These are phyloP conservation scores for Calameuta idolon DNA, from an alignment of 2,888 invertebrate genomes.

Conservation along the genomic window DNA sequence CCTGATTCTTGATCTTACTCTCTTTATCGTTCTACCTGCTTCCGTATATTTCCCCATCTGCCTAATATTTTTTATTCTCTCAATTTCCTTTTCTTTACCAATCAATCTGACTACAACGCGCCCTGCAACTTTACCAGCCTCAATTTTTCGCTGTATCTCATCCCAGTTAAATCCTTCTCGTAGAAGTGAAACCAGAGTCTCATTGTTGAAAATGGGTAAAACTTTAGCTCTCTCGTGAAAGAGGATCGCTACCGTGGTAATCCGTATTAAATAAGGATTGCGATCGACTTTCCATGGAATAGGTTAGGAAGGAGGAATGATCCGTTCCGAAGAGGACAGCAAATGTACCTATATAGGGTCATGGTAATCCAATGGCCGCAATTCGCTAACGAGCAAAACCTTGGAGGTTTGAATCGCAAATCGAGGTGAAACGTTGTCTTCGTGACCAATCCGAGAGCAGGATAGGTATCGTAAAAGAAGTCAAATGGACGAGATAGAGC, in stretches of 20 bases:
- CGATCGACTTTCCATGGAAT: not conserved
- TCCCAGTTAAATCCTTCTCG: not conserved
- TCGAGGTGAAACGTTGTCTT: slow-evolving; percentile 1
- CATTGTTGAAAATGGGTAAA: not conserved
- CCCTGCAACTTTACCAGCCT: not conserved
- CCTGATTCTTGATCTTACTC: not conserved
- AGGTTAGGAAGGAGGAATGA: not conserved
- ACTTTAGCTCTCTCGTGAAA: not conserved
- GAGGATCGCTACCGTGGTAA: not conserved
- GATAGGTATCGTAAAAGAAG: not conserved
- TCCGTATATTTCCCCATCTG: not conserved
- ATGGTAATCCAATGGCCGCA: not conserved
- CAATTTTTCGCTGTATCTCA: not conserved
- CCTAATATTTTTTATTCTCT: not conserved
- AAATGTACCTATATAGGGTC: not conserved
- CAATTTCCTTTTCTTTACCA: not conserved
- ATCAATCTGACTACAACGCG: not conserved
- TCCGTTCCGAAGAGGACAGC: not conserved
- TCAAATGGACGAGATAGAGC: not conserved
- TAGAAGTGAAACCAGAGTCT: not conserved
- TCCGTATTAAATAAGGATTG: not conserved
- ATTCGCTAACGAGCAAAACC: slow-evolving; percentile 6
- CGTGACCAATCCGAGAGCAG: not conserved
- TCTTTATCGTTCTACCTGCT: not conserved
- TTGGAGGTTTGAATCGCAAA: slow-evolving; percentile 2